Evolutionary conservation across 92 coral and sea anemone genomes (phyloP), one percentile per base, ranked within the genome.

Genomic region (Nematostella vectensis): DNA sequence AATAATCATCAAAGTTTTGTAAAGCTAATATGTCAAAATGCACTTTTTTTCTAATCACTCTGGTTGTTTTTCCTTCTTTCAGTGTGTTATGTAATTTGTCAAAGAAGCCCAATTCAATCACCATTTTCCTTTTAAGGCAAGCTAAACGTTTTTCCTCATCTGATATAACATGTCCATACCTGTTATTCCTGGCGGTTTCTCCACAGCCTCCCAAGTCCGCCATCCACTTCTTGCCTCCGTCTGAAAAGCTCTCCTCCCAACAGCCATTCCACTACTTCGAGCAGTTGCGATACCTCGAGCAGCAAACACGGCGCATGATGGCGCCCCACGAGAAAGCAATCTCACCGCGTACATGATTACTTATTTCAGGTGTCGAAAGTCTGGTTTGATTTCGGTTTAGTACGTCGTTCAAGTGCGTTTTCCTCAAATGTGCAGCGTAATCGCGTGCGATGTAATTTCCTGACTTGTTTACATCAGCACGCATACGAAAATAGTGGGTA

Each of bases 141-240:
- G n/a, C n/a, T n/a, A n/a, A n/a, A n/a, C n/a, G n/a, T n/a, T n/a
- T n/a, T n/a, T n/a, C n/a, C n/a, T n/a, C n/a, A n/a, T n/a, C n/a
- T n/a, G n/a, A n/a, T n/a, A n/a, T n/a, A n/a, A n/a, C n/a, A n/a
- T n/a, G n/a, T n/a, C n/a, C n/a, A 36, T 55, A 93, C 99, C 99
- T 42, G 96, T 93, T 15, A 87, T 62, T 8, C 99, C 99, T 4
- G 85, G 83, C 19, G 99, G 83, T 68, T 76, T 93, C 13, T 71
- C 68, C 9, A 82, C 83, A 0, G 93, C 88, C 24, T 87, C 97
- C 99, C 99, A 93, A 21, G 99, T 74, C 36, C 99, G 61, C 99
- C 99, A 93, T 13, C 85, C 83, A 29, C 48, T 31, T 27, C 68
- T 77, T 20, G 95, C 74, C 45, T 85, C 88, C 47, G 88, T 75